These are phyloP conservation scores for Lamproptera curius DNA, from an alignment of 2,888 invertebrate species.

Conservation along the genomic window DNA sequence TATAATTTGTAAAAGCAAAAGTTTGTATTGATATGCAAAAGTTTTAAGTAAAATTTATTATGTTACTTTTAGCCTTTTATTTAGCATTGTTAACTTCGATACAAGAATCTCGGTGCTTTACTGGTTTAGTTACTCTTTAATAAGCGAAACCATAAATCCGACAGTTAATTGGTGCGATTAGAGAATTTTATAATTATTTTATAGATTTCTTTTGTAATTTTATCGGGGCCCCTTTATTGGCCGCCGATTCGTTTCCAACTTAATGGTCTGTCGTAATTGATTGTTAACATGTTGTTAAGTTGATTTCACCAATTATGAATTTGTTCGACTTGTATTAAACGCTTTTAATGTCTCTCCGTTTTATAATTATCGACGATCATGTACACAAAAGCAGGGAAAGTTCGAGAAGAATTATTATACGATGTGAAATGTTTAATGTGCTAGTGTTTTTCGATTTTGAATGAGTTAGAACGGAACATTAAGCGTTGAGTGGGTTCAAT, in stretches of 20 bases:
- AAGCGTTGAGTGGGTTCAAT: no score
- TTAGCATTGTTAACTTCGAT: no score
- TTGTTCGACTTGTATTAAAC: conserved; percentile 36
- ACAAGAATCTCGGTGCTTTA: conserved; percentile 18
- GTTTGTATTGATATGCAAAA: no score
- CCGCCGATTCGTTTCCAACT: conserved; percentile 61
- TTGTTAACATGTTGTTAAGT: conserved; percentile 65
- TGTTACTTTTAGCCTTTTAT: no score
- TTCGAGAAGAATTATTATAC: conserved; percentile 7
- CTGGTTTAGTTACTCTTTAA: conserved; percentile 31
- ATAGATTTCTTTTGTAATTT: conserved; percentile 75
- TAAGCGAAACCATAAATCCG: conserved; percentile 66
- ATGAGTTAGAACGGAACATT: no score
- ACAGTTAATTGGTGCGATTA: conserved; percentile 69
- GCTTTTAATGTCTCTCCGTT: conserved; percentile 24
- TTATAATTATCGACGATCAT: conserved; percentile 20
- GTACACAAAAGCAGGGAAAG: conserved; percentile 16
- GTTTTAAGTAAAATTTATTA: no score
- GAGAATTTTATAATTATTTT: conserved; percentile 67
- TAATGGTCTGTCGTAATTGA: conserved; percentile 67
- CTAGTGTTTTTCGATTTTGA: background rate
- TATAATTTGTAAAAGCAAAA: no score
- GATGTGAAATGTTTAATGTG: background rate
- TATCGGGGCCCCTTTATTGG: conserved; percentile 66
- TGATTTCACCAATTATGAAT: conserved; percentile 63